Evolutionary conservation across 2,797 vertebrate genomes (phyloP), one percentile per base, ranked within the genome.

Genomic region (Lagorchestes hirsutus): DNA sequence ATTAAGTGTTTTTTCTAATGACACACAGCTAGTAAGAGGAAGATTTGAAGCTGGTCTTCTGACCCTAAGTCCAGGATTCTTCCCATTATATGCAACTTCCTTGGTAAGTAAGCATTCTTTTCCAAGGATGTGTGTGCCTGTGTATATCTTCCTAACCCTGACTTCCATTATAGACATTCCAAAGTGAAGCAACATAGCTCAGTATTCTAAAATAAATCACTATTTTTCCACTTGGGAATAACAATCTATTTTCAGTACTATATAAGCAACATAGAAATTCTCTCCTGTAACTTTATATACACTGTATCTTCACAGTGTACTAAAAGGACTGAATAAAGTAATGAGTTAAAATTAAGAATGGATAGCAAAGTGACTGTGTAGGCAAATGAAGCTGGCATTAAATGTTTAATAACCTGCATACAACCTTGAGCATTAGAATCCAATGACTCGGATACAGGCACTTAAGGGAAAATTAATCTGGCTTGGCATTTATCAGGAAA

Each of bases 401-500:
- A 93, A 96, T 96, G 92, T 55, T 90, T 96, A 97, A 95, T 55
- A 97, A 92, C 56, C 56, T 94, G 9, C 46, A 96, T 46, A 95
- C 46, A 94, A 96, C 67, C 74, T 58, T 34, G 28, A 94, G 55
- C 13, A 96, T 95, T 92, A 97, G 87, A 98, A 96, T 0, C 22
- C 92, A 28, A 14, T 92, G 34, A 96, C 95, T 95, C 93, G 92
- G 13, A 95, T 57, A 96, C 5, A 97, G 95, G 94, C 90, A 93
- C 90, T 96, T 96, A 96, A 97, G 90, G 87, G 97, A 55, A 92
- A 96, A 97, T 95, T 58, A 95, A 94, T 62, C 82, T 62, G 50
- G 2, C 57, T 97, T 92, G 16, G 13, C 46, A 93, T 93, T 97
- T 97, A n/a, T 96, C 96, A 97, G 97, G 93, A 98, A 96, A 96